phyloP scores from a whole-genome alignment of 2,888 invertebrate genomes.

The Folsomia manolachei region DNA sequence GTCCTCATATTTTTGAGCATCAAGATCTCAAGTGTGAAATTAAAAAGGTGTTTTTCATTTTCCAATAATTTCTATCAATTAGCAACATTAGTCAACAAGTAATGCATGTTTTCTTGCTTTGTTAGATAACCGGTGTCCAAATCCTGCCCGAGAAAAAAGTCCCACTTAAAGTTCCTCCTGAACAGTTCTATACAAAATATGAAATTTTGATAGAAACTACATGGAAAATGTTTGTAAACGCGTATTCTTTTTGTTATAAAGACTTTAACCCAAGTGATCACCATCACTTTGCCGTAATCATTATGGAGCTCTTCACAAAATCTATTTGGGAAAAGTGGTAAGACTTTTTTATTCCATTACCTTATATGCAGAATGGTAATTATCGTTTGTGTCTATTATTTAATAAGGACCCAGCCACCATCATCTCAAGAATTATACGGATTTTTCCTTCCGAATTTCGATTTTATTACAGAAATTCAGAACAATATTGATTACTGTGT shows the following conservation, averaged over 20 bases:
- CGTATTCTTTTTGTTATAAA: slow-evolving; percentile 41
- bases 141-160: slow-evolving; percentile 25
- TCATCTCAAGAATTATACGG: slow-evolving; percentile 27
- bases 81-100: background rate
- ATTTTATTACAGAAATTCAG: slow-evolving; percentile 34
- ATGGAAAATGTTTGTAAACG: slow-evolving; percentile 45
- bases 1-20: slow-evolving; percentile 27
- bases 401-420: no score
- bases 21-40: slow-evolving; percentile 26
- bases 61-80: background rate
- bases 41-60: slow-evolving; percentile 23
- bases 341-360: no score
- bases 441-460: slow-evolving; percentile 36
- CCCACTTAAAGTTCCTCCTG: slow-evolving; percentile 24
- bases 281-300: slow-evolving; percentile 36
- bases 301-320: slow-evolving; percentile 39
- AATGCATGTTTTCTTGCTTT: slow-evolving; percentile 1
- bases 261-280: slow-evolving; percentile 43
- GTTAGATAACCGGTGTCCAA: slow-evolving; percentile 28
- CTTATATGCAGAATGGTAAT: no score
- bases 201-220: slow-evolving; percentile 41
- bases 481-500: slow-evolving; percentile 44
- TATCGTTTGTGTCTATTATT: no score
- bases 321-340: slow-evolving; percentile 47
- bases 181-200: slow-evolving; percentile 26